Base-by-base conservation (phyloP, 2,113 vertebrate genomes). In the Circaetus gallicus region DNA sequence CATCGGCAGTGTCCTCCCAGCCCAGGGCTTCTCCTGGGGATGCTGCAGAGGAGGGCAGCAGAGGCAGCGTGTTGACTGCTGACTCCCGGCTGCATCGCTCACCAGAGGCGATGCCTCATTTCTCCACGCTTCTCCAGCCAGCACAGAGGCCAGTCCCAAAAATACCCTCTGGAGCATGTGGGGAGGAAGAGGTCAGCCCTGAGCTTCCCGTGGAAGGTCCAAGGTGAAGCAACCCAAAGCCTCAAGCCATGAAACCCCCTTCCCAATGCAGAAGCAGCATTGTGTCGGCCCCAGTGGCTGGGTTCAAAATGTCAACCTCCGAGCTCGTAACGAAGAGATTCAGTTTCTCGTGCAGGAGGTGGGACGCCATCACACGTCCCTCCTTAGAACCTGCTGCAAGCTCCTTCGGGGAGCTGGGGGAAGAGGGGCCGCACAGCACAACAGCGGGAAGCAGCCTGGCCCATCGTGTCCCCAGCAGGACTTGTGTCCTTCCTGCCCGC, bases 111-210 rank as follows among this genome's bases (percentile, higher is more conserved):
- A 58, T 36, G 76, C 40, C 66, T 73, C 21, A 3, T 56, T 70
- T 34, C 31, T 25, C 3, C 71, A 26, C 7, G 0, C 9, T 81
- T 43, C 56, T 56, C 71, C 36, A 42, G 47, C 26, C 58, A 31
- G 28, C 7, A 0, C 0, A 0, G 21, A 31, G 40, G 31, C 3
- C 2, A 42, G 38, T 38, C 63, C 58, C 67, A 8, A 10, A 16
- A 29, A 42, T 15, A 7, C 34, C 63, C 31, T 34, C 67, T 28
- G 61, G 65, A 32, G 50, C 4, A 2, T 0, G 1, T 1, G 5
- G 40, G 17, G 45, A 79, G 43, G 59, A 45, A 40, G 32, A 77
- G 7, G 36, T 10, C 45, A 36, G 34, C 8, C 31, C 40, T 5
- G 43, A 69, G 20, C 40, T 56, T 24, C 49, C 34, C 3, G 1